Evolutionary conservation across 2,888 invertebrate genomes (phyloP), one percentile per base, ranked within the genome.

Genomic region (Eupithecia subumbrata): DNA sequence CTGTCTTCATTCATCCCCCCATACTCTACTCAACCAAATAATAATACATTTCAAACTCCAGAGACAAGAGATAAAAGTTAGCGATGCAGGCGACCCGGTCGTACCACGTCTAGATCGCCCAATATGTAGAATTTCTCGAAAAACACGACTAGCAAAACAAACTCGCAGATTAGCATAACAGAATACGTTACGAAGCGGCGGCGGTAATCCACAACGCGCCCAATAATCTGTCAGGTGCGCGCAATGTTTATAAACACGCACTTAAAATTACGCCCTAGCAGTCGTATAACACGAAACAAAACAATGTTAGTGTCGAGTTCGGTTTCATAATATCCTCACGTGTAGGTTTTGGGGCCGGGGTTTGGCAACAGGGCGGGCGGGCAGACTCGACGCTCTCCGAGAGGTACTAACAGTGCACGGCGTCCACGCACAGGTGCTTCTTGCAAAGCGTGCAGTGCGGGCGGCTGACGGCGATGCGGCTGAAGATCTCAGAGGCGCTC

Each of bases 381-480:
- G 63, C 5, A 66, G 43, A 40, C 63, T 45, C 68, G 8, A 66
- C 34, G 69, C 40, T 67, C 18, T 14, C 37, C 43, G 22, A 25
- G 5, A 45, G 2, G 63, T 9, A 56, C 83, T 91, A 94, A 82
- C 93, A 93, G 80, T 91, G 90, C 64, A 88, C 80, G 0, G 92
- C 88, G 83, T 93, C 93, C 5, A 91, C 90, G 84, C 94, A 95
- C 37, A 94, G 84, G 78, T 94, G 92, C 80, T 91, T 91, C 85
- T 90, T 92, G 87, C 94, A 95, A 1, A 95, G 88, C 69, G 91
- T 89, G 83, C 94, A 95, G 73, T 92, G 92, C 63, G 94, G 94
- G 72, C 94, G 85, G 74, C 85, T 88, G 12, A 94, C 94, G 2
- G 91, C 88, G 79, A 95, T 90, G 56, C 92, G 89, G 2, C 93